Evolutionary conservation across 2,113 vertebrate species (phyloP).

Genomic region (Protobothrops flavoviridis): DNA sequence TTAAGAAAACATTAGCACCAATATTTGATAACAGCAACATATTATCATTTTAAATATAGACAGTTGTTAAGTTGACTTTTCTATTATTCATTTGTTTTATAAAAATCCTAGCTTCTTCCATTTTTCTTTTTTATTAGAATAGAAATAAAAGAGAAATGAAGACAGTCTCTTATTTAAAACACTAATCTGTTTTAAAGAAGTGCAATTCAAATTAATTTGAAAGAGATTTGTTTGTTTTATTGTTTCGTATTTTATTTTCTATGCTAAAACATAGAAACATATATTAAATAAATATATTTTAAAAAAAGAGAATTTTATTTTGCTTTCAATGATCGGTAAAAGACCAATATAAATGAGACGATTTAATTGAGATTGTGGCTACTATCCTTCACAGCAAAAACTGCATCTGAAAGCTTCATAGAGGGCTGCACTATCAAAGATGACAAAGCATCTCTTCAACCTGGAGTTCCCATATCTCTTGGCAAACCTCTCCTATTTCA

Average conservation of each 20-base stretch:
- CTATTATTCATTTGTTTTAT: not conserved
- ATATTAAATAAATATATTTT: too few relatives aligned
- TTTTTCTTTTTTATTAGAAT: not conserved
- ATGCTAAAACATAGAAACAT: too few relatives aligned
- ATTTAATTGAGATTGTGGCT: not conserved
- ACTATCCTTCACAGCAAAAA: not conserved
- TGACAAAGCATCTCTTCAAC: not conserved
- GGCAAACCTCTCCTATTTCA: not conserved
- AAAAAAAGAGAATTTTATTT: conserved; percentile 34
- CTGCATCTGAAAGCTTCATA: not conserved
- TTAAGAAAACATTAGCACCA: not conserved
- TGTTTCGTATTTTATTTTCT: too few relatives aligned
- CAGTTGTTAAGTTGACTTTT: not conserved
- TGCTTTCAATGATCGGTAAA: conserved; percentile 27
- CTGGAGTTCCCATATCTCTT: not conserved
- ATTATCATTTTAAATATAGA: conserved; percentile 1
- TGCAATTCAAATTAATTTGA: conserved; percentile 21
- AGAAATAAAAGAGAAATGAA: conserved; percentile 4
- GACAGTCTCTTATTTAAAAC: conserved; percentile 39
- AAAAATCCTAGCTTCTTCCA: not conserved
- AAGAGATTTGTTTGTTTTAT: conserved; percentile 8
- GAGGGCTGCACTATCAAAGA: not conserved
- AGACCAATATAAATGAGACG: conserved; percentile 26
- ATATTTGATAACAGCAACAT: not conserved
- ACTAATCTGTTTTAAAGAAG: conserved; percentile 35